phyloP scores from a whole-genome alignment of 2,888 invertebrate species.

The Pammene aurita region DNA sequence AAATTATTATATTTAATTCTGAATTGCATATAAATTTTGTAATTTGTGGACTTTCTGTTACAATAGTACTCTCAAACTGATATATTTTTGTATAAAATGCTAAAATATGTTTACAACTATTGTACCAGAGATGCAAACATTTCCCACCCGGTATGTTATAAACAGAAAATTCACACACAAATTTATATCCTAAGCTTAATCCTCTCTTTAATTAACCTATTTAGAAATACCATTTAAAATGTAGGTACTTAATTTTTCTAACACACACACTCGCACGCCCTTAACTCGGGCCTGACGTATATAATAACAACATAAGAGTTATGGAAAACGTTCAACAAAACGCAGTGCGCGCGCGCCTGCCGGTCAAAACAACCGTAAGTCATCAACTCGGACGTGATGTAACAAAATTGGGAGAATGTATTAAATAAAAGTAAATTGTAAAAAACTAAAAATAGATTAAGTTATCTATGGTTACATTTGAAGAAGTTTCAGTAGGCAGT shows the following conservation, averaged over 20 bases:
- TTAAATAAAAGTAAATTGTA: slow-evolving; percentile 43
- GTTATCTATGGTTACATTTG: slow-evolving; percentile 55
- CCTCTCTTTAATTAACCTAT: slow-evolving; percentile 72
- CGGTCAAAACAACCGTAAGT: slow-evolving; percentile 52
- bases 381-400: slow-evolving; percentile 56
- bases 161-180: slow-evolving; percentile 82
- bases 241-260: slow-evolving; percentile 75
- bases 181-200: slow-evolving; percentile 78
- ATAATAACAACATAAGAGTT: slow-evolving; percentile 58
- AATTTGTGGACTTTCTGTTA: slow-evolving; percentile 82
- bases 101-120: slow-evolving; percentile 77
- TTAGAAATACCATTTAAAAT: slow-evolving; percentile 72
- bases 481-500: slow-evolving; percentile 58
- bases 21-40: slow-evolving; percentile 78
- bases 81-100: slow-evolving; percentile 80
- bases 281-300: slow-evolving; percentile 54
- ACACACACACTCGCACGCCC: slow-evolving; percentile 70
- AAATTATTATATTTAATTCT: slow-evolving; percentile 81
- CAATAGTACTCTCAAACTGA: slow-evolving; percentile 80
- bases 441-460: slow-evolving; percentile 49
- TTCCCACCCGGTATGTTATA: slow-evolving; percentile 66
- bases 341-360: slow-evolving; percentile 50
- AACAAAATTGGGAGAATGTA: slow-evolving; percentile 49
- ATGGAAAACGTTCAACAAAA: slow-evolving; percentile 67
- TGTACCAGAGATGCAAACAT: slow-evolving; percentile 73